Evolutionary conservation across 2,888 invertebrate species (phyloP).

Genomic region (Flabesymbios commensalis): DNA sequence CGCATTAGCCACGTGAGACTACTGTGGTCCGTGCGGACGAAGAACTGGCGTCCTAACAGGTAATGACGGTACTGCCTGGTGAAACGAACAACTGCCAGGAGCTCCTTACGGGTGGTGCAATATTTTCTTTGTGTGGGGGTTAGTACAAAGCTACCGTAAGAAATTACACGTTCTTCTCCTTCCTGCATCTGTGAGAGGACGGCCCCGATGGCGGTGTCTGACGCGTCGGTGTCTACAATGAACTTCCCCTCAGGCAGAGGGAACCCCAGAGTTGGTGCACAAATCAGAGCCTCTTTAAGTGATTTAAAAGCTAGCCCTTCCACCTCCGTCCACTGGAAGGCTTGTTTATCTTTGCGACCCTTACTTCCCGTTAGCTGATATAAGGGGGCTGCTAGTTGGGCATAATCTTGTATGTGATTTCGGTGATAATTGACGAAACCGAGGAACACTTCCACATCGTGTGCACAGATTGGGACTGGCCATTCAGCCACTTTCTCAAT

Average conservation of each 20-base stretch:
- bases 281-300: slow-evolving; percentile 22
- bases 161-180: slow-evolving; percentile 33
- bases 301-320: slow-evolving; percentile 15
- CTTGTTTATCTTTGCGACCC: too few species aligned
- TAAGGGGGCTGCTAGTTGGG: too few species aligned
- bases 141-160: slow-evolving; percentile 20
- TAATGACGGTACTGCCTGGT: slow-evolving; percentile 33
- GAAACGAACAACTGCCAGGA: slow-evolving; percentile 28
- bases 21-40: slow-evolving; percentile 31
- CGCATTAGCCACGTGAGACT: slow-evolving; percentile 28
- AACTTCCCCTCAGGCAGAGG: slow-evolving; percentile 22
- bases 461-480: too few species aligned
- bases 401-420: too few species aligned
- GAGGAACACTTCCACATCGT: too few species aligned
- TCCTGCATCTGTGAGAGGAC: slow-evolving; percentile 25
- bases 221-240: slow-evolving; percentile 38
- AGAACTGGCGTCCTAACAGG: slow-evolving; percentile 26
- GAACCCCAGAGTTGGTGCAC: slow-evolving; percentile 15
- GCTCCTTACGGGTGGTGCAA: slow-evolving; percentile 25
- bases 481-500: too few species aligned
- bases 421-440: too few species aligned
- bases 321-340: slow-evolving; percentile 17
- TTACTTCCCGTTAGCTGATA: too few species aligned
- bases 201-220: slow-evolving; percentile 34
- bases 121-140: slow-evolving; percentile 18